A percentile compares a stretch with the other conserved stretches of the same genome.
These are phyloP conservation scores for Sinocyclocheilus grahami DNA, from an alignment of 2,113 vertebrate genomes.

Conservation along the genomic window DNA sequence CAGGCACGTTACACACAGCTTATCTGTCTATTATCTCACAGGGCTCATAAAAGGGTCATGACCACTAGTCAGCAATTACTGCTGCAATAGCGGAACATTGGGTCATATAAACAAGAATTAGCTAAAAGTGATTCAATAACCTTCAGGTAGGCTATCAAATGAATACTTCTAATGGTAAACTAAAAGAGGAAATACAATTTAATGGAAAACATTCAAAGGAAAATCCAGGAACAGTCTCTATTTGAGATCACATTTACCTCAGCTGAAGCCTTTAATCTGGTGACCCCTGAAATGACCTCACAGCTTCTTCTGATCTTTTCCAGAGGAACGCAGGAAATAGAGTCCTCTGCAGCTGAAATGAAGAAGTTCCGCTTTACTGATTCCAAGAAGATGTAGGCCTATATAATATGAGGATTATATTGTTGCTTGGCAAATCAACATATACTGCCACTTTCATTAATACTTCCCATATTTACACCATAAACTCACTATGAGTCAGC, in stretches of 20 bases:
- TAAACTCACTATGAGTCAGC: neutral
- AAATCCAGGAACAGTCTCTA: neutral
- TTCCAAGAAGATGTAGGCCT: neutral
- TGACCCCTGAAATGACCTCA: slow-evolving; percentile 51
- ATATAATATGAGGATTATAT: neutral
- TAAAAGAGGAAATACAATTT: neutral
- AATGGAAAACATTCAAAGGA: neutral
- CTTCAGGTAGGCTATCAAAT: neutral
- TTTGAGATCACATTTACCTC: neutral
- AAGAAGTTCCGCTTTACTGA: neutral
- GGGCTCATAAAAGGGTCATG: slow-evolving; percentile 1
- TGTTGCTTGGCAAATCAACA: neutral
- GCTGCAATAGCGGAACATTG: neutral
- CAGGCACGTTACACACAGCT: neutral
- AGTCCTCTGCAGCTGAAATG: neutral
- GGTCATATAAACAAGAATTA: slow-evolving; percentile 1
- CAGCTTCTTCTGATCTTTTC: slow-evolving; percentile 44
- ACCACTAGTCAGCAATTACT: neutral
- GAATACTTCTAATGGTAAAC: neutral
- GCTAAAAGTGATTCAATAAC: neutral
- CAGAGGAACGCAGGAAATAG: slow-evolving; percentile 21
- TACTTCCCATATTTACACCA: neutral
- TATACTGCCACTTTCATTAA: neutral
- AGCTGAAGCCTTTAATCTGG: slow-evolving; percentile 48
- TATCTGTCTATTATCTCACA: neutral